phyloP scores from a whole-genome alignment of 2,888 invertebrate genomes.

The Parnassius smintheus region DNA sequence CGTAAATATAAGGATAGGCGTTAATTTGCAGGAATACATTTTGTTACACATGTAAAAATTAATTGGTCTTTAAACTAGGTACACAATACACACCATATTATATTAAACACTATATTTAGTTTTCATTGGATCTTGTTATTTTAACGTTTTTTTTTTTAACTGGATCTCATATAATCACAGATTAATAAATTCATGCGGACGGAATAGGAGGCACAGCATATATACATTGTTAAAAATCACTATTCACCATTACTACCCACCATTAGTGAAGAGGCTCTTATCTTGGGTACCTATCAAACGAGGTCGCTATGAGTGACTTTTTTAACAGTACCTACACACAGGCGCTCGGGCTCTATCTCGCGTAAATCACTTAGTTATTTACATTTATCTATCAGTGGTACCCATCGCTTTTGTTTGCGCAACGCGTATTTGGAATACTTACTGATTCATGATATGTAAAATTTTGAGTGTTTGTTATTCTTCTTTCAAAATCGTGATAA shows the following conservation, averaged over 20 bases:
- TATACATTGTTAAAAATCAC: background rate
- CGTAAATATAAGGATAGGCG: no score
- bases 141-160: no score
- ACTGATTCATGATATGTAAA: slow-evolving; percentile 21
- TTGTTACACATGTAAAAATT: no score
- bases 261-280: slow-evolving; percentile 6
- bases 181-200: no score
- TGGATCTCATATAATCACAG: no score
- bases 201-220: no score
- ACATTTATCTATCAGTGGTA: slow-evolving; percentile 51
- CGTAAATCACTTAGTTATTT: slow-evolving; percentile 19
- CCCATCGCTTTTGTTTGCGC: slow-evolving; percentile 49
- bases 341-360: background rate
- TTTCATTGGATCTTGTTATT: no score
- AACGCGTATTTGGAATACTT: slow-evolving; percentile 43
- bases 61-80: no score
- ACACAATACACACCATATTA: no score
- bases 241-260: background rate
- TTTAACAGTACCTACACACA: background rate
- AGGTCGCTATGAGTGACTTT: slow-evolving; percentile 13
- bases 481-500: background rate
- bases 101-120: no score
- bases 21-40: no score
- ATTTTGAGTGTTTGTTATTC: background rate
- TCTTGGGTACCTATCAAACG: slow-evolving; percentile 11